Percentiles rank a stretch among this genome's conserved stretches.
These are phyloP conservation scores for Eospalax fontanierii DNA, from an alignment of 2,797 vertebrate genomes.

Conservation along the genomic window DNA sequence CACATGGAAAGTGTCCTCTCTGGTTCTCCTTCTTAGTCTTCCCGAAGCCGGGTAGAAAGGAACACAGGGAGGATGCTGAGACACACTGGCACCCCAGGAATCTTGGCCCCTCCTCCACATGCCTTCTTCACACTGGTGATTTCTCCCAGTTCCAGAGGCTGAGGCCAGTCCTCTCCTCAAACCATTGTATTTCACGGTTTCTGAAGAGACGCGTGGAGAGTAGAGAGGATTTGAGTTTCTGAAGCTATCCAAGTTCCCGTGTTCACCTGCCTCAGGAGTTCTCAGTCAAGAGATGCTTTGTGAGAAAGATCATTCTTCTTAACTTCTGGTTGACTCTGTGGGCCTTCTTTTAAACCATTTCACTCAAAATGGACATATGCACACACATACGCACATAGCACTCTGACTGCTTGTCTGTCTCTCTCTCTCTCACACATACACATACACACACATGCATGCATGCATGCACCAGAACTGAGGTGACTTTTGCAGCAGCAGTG, in stretches of 20 bases:
- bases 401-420: too few relatives aligned
- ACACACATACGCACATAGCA: not conserved
- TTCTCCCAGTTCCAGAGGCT: not conserved
- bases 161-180: not conserved
- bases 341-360: not conserved
- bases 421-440: too few relatives aligned
- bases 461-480: not conserved
- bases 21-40: not conserved
- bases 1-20: not conserved
- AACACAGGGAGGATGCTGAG: too few relatives aligned
- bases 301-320: not conserved
- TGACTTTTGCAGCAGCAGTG: not conserved
- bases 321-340: not conserved
- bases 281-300: not conserved
- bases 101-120: not conserved
- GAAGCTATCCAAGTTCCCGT: accelerated
- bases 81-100: not conserved
- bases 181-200: not conserved
- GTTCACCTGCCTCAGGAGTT: not conserved
- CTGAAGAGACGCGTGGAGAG: not conserved
- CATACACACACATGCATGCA: not conserved
- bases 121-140: accelerated
- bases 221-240: accelerated
- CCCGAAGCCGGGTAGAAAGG: not conserved
- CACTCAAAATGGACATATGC: too few relatives aligned